Conservation (phyloP, 2,113 vertebrate species). For the Muntiacus reevesi region DNA sequence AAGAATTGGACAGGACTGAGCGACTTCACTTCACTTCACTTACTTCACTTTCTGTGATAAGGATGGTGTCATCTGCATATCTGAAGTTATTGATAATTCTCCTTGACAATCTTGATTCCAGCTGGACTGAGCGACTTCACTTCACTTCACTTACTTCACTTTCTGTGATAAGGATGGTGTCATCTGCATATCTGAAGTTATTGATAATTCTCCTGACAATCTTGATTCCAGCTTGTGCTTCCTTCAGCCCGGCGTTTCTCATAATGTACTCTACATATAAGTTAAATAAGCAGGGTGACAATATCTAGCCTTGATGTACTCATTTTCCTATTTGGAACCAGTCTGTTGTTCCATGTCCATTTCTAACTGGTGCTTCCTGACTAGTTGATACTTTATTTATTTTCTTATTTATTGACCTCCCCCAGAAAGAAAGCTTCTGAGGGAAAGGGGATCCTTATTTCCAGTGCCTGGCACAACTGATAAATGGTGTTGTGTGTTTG, state of each 20-base stretch:
- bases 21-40: too few species aligned
- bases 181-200: not conserved
- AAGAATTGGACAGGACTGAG: too few species aligned
- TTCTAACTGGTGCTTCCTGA: not conserved
- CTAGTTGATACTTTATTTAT: not conserved
- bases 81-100: not conserved
- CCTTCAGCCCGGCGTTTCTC: rapidly evolving
- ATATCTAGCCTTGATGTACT: not conserved
- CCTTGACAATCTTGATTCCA: not conserved
- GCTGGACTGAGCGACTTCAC: not conserved
- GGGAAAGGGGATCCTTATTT: not conserved
- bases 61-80: not conserved
- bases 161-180: not conserved
- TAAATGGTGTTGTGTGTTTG: not conserved
- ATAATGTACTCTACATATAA: not conserved
- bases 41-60: not conserved
- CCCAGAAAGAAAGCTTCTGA: not conserved
- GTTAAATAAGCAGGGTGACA: not conserved
- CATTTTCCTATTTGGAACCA: not conserved
- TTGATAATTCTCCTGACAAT: not conserved
- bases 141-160: not conserved
- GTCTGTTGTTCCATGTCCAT: not conserved
- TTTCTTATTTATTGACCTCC: not conserved
- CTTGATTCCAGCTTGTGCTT: not conserved
- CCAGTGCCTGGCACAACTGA: not conserved